These are phyloP conservation scores for Chloroclysta siterata DNA, from an alignment of 2,888 invertebrate species.

Conservation along the genomic window DNA sequence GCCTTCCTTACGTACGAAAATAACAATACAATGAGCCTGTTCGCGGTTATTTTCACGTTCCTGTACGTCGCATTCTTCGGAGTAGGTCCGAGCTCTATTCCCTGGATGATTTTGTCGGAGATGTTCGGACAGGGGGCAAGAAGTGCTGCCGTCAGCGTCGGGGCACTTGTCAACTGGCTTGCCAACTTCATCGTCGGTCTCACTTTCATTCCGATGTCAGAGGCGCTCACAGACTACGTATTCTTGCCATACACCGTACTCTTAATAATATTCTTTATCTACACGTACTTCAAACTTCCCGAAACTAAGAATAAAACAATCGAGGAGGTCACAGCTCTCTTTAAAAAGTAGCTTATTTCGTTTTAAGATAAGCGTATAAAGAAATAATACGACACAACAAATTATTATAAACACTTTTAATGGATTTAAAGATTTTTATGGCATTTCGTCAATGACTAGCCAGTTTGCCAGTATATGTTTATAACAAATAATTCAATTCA, in stretches of 20 bases:
- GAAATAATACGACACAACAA: constrained; percentile 47
- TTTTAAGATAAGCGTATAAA: constrained; percentile 48
- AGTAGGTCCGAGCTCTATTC: constrained; percentile 81
- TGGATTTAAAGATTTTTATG: constrained; percentile 40
- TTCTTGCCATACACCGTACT: constrained; percentile 78
- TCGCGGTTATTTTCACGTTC: constrained; percentile 79
- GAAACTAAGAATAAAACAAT: constrained; percentile 82
- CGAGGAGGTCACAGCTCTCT: constrained; percentile 80
- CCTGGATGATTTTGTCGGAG: constrained; percentile 83
- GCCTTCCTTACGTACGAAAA: constrained; percentile 75
- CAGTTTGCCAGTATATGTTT: background rate
- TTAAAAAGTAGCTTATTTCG: constrained; percentile 65
- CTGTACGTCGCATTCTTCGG: constrained; percentile 81
- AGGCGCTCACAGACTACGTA: constrained; percentile 69
- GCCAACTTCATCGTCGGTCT: constrained; percentile 82
- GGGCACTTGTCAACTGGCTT: constrained; percentile 81
- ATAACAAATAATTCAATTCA: background rate
- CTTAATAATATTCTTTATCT: constrained; percentile 74
- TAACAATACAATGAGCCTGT: constrained; percentile 75
- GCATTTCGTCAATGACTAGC: constrained; percentile 41
- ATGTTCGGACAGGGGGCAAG: constrained; percentile 79
- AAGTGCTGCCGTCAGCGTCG: constrained; percentile 79
- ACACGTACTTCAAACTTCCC: constrained; percentile 77
- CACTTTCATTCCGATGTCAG: constrained; percentile 71
- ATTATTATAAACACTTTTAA: constrained; percentile 57